Evolutionary conservation across 2,113 vertebrate species (phyloP).

Genomic region (Oryzias celebensis): DNA sequence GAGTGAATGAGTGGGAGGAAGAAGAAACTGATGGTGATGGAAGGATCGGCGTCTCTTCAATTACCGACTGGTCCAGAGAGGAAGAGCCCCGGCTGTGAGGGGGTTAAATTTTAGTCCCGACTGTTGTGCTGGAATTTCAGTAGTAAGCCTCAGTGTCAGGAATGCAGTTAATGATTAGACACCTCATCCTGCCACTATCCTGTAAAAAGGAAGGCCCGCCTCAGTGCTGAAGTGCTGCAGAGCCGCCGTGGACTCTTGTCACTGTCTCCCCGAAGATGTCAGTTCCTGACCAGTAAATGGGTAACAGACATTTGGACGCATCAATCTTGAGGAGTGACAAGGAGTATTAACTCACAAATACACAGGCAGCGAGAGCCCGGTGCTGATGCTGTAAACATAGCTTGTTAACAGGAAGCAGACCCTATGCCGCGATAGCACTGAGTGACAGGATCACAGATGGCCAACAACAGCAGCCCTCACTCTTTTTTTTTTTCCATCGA

Average conservation of each 20-base stretch:
- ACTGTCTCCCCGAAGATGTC: constrained; percentile 53
- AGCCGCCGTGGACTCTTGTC: constrained; percentile 34
- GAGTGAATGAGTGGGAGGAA: constrained; percentile 70
- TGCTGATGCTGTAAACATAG: constrained; percentile 73
- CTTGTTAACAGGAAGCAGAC: constrained; percentile 76
- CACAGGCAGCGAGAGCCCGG: constrained; percentile 61
- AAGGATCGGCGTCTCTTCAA: constrained; percentile 64
- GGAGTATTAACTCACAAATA: constrained; percentile 60
- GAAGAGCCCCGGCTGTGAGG: constrained; percentile 64
- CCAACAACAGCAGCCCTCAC: constrained; percentile 50
- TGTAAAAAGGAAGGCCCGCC: constrained; percentile 65
- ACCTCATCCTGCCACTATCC: constrained; percentile 63
- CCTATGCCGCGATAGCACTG: constrained; percentile 60
- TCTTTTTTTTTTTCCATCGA: constrained; percentile 15
- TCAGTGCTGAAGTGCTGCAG: constrained; percentile 44
- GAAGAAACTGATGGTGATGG: constrained; percentile 63
- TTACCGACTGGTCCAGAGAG: constrained; percentile 54
- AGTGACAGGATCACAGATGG: constrained; percentile 68
- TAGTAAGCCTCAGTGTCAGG: constrained; percentile 24
- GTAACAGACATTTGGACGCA: constrained; percentile 60
- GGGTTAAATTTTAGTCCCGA: constrained; percentile 66
- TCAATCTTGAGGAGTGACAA: constrained; percentile 66
- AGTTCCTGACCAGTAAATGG: constrained; percentile 63
- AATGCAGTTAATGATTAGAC: constrained; percentile 75
- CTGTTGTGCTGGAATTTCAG: constrained; percentile 28